Percentiles rank a stretch among this genome's conserved stretches.
Conservation (phyloP, 1,140 invertebrate genomes). For the Hormaphis cornu region DNA sequence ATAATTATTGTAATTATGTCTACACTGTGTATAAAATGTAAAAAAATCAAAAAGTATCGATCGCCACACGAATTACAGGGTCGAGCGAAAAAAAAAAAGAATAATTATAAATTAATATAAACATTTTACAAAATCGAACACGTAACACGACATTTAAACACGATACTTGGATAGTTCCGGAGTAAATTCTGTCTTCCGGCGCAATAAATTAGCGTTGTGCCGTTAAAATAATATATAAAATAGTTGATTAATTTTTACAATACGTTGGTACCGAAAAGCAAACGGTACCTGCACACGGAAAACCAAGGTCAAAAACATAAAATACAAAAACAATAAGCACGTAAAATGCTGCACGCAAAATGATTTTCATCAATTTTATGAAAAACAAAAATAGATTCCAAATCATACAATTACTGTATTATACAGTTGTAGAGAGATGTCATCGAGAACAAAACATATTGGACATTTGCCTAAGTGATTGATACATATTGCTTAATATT, state of each 20-base stretch:
- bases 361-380: neutral
- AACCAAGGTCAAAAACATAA: neutral
- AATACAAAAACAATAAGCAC: neutral
- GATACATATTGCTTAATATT: too few relatives aligned
- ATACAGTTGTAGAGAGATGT: too few relatives aligned
- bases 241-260: slow-evolving; percentile 5
- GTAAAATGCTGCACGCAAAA: neutral
- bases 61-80: too few relatives aligned
- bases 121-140: neutral
- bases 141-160: neutral
- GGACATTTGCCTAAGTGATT: too few relatives aligned
- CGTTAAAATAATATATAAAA: neutral
- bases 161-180: neutral
- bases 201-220: neutral
- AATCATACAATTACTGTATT: neutral
- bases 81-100: too few relatives aligned
- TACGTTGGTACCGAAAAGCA: neutral
- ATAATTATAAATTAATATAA: slow-evolving; percentile 6
- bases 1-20: too few relatives aligned
- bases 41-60: too few relatives aligned
- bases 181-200: neutral
- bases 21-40: too few relatives aligned
- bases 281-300: neutral
- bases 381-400: neutral
- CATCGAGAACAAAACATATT: too few relatives aligned